Percentiles rank a stretch among this genome's conserved stretches.
Evolutionary conservation across 2,888 invertebrate genomes (phyloP).

Genomic region (Tetropium fuscum): DNA sequence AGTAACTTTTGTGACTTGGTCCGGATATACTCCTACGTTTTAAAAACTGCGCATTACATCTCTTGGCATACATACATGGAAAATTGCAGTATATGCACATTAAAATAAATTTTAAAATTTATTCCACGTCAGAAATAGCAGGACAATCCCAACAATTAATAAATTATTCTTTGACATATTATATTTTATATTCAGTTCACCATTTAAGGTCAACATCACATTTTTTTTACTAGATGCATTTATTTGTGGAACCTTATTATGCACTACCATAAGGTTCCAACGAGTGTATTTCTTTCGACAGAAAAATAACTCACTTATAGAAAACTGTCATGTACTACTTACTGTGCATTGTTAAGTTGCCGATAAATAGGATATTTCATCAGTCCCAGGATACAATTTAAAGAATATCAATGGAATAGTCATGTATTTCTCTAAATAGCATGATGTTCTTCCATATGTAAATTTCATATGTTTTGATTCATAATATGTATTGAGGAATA

Average conservation of each 20-base stretch:
- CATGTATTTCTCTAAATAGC: too few species aligned
- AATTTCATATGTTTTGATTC: too few species aligned
- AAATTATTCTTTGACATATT: slow-evolving; percentile 30
- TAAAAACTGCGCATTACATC: slow-evolving; percentile 4
- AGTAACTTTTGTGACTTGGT: too few species aligned
- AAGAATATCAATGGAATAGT: too few species aligned
- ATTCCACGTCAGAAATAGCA: slow-evolving; percentile 30
- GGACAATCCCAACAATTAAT: slow-evolving; percentile 24
- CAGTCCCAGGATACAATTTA: too few species aligned
- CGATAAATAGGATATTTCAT: too few species aligned
- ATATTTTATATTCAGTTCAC: slow-evolving; percentile 26
- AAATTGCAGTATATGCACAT: slow-evolving; percentile 29
- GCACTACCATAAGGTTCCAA: neutral
- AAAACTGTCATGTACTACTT: neutral
- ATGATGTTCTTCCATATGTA: too few species aligned
- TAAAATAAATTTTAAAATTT: slow-evolving; percentile 33
- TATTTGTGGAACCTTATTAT: slow-evolving; percentile 7
- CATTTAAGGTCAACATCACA: slow-evolving; percentile 23
- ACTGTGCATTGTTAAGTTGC: neutral
- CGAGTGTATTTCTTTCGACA: neutral
- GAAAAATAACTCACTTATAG: neutral
- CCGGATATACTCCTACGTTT: too few species aligned
- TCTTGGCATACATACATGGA: slow-evolving; percentile 22
- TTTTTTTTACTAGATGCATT: slow-evolving; percentile 20
- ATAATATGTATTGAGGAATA: too few species aligned